phyloP scores from a whole-genome alignment of 2,113 vertebrate genomes.

The Clarias gariepinus region DNA sequence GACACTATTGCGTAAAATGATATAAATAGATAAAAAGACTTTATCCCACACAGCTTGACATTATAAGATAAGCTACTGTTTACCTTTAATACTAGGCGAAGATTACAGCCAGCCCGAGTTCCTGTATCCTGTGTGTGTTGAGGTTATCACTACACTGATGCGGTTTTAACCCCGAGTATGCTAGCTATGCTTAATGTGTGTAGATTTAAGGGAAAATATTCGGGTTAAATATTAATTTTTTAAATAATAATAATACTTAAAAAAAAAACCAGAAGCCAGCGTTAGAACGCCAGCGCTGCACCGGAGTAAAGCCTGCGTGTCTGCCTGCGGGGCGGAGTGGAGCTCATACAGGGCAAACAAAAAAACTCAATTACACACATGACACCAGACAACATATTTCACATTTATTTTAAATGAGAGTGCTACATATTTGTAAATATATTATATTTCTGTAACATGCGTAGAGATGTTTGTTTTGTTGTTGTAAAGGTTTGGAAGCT shows the following conservation, averaged over 20 bases:
- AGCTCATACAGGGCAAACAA: not conserved
- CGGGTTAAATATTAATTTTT: not conserved
- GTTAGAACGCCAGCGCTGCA: not conserved
- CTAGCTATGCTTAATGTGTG: too few relatives aligned
- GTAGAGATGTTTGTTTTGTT: not conserved
- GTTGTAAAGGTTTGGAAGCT: not conserved
- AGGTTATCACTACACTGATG: not conserved
- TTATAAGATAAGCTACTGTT: not conserved
- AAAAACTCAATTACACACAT: not conserved
- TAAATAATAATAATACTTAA: not conserved
- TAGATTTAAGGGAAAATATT: not conserved
- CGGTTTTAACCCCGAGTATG: not conserved
- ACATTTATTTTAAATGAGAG: not conserved
- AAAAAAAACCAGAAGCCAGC: not conserved
- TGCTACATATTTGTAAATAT: not conserved
- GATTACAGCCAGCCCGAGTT: constrained; percentile 4
- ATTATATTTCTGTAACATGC: not conserved
- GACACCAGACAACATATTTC: not conserved
- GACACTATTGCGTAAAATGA: not conserved
- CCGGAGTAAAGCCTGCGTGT: too few relatives aligned
- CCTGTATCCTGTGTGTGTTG: not conserved
- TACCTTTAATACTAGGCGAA: not conserved
- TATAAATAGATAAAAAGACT: not conserved
- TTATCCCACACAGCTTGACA: not conserved
- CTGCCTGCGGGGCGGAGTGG: not conserved